Conservation (phyloP, 2,888 invertebrate genomes). For the Ormia ochracea region DNA sequence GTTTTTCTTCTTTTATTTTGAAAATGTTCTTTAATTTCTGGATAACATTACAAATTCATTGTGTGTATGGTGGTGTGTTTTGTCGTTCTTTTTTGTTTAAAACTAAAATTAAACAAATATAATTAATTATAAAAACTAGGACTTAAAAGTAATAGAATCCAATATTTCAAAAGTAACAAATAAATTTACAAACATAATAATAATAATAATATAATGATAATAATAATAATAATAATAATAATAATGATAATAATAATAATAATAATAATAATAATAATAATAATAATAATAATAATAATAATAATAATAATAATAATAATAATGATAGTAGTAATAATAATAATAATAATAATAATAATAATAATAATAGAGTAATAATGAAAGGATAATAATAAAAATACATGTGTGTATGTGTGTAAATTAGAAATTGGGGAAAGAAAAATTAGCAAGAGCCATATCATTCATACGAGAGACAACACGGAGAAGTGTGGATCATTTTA, state of each 20-base stretch:
- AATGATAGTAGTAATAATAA: slow-evolving; percentile 22
- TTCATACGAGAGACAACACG: neutral
- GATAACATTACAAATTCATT: slow-evolving; percentile 73
- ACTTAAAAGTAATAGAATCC: slow-evolving; percentile 46
- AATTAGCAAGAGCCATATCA: neutral
- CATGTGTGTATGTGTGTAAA: neutral
- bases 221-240: too few relatives aligned
- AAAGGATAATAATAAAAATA: slow-evolving; percentile 17
- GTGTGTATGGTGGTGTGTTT: slow-evolving; percentile 64
- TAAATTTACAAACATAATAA: slow-evolving; percentile 30
- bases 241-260: slow-evolving; percentile 48
- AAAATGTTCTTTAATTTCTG: slow-evolving; percentile 45
- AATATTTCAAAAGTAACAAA: slow-evolving; percentile 12
- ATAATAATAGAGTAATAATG: slow-evolving; percentile 23
- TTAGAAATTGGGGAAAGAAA: slow-evolving; percentile 9
- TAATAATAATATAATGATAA: slow-evolving; percentile 16
- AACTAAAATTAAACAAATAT: slow-evolving; percentile 51
- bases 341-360: slow-evolving; percentile 14
- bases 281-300: slow-evolving; percentile 33
- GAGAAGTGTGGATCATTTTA: neutral
- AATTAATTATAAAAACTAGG: slow-evolving; percentile 49
- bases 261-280: neutral
- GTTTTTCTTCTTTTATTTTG: slow-evolving; percentile 33
- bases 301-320: slow-evolving; percentile 7
- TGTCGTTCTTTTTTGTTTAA: slow-evolving; percentile 32